Evolutionary conservation across 2,113 vertebrate genomes (phyloP), one percentile per base, ranked within the genome.

Genomic region (Emydocephalus ijimae): DNA sequence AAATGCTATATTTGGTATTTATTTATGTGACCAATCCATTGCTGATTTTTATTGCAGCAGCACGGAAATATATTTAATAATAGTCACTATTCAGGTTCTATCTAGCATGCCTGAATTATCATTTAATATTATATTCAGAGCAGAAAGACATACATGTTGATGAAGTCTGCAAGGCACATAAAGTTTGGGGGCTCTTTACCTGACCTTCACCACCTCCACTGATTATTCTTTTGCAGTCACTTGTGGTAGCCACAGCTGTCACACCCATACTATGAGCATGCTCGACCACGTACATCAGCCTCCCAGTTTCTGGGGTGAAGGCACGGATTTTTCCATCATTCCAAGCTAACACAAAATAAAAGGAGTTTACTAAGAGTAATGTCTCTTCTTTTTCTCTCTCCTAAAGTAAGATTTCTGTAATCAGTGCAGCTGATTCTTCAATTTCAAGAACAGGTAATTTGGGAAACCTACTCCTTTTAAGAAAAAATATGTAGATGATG

Each of bases 141-240:
- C 20, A 87, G 59, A 43, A 85, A 85, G 8, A 34, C 10, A 64
- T 50, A n/a, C 39, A 64, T 85, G 39, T 10, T 86, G 55, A 12
- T 39, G 21, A 86, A 89, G 26, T 50, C 74, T 85, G 9, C 55
- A 57, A 52, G 85, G 86, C 1, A 88, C 11, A 91, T 64, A 18
- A 20, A 61, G 14, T 39, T 54, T 56, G 3, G 21, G 52, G 24
- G 43, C 39, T 57, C 45, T 2, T 94, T 91, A 98, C 98, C 98
- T 98, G 98, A 85, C 99, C 99, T 86, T 98, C 98, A 52, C 97
- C 98, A n/a, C 98, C 98, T 45, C 98, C 99, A 24, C 98, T 99
- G 92, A 99, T 43, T 74, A 99, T 97, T 93, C 97, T 97, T 93
- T 96, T 98, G 52, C 98, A 98, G 97, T 98, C 97, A 2, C 95